phyloP scores from a whole-genome alignment of 1,140 invertebrate genomes.

The Propsilocerus akamusi region DNA sequence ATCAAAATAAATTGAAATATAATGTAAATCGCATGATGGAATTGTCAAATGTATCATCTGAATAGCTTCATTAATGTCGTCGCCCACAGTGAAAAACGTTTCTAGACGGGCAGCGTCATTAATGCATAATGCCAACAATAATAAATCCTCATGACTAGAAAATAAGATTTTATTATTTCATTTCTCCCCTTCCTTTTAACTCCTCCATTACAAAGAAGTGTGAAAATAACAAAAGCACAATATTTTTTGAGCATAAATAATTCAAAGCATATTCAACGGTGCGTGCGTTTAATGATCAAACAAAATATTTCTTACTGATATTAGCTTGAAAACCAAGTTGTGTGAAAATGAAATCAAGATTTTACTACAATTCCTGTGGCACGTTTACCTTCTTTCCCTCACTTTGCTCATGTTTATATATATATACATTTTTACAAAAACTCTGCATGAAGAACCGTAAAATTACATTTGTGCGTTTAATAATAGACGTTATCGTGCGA shows the following conservation, averaged over 20 bases:
- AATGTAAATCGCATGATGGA: no score
- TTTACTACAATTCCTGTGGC: neutral
- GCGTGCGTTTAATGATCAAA: neutral
- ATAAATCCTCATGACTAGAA: no score
- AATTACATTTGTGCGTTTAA: neutral
- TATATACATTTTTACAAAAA: neutral
- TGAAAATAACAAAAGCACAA: neutral
- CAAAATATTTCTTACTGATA: neutral
- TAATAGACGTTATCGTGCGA: neutral
- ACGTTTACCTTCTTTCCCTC: neutral
- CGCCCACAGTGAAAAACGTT: no score
- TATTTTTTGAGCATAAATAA: no score
- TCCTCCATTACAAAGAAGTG: neutral
- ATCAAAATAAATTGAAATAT: no score
- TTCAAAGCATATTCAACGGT: neutral
- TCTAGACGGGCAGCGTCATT: no score
- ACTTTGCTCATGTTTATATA: neutral
- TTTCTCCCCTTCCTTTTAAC: neutral
- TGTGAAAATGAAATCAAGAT: no score
- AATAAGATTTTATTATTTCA: no score
- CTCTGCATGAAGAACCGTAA: no score
- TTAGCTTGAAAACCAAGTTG: no score
- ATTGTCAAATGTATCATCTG: no score
- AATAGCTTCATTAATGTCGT: no score
- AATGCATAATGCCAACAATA: neutral